phyloP scores from a whole-genome alignment of 2,888 invertebrate genomes.

The Gymnocheta viridis region DNA sequence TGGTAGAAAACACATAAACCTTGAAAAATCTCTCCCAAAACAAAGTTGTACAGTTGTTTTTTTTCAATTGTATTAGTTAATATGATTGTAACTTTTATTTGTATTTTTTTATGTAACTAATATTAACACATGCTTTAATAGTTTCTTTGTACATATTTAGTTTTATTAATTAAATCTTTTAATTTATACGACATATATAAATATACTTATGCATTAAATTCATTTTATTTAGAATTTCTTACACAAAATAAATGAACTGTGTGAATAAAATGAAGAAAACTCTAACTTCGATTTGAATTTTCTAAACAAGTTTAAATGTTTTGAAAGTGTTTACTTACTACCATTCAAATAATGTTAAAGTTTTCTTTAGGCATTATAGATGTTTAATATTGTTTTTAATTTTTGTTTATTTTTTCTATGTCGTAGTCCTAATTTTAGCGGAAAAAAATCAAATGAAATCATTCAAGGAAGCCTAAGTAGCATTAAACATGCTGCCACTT shows the following conservation, averaged over 20 bases:
- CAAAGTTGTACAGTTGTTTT: constrained; percentile 37
- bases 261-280: background rate
- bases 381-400: background rate
- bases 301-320: background rate
- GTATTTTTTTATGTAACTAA: constrained; percentile 31
- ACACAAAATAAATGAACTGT: background rate
- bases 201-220: constrained; percentile 13
- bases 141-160: background rate
- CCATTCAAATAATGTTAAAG: background rate
- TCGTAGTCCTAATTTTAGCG: constrained; percentile 89
- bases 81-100: constrained; percentile 7
- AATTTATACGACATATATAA: background rate
- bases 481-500: constrained; percentile 92
- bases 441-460: constrained; percentile 93
- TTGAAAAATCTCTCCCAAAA: background rate
- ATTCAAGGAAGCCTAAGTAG: constrained; percentile 93
- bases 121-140: constrained; percentile 17
- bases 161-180: background rate
- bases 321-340: background rate
- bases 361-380: background rate
- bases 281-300: background rate
- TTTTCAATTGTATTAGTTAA: background rate
- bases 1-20: constrained; percentile 38
- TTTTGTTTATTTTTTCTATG: background rate
- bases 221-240: constrained; percentile 16